Conservation (phyloP, 1,140 invertebrate genomes). For the Eriocheir sinensis region DNA sequence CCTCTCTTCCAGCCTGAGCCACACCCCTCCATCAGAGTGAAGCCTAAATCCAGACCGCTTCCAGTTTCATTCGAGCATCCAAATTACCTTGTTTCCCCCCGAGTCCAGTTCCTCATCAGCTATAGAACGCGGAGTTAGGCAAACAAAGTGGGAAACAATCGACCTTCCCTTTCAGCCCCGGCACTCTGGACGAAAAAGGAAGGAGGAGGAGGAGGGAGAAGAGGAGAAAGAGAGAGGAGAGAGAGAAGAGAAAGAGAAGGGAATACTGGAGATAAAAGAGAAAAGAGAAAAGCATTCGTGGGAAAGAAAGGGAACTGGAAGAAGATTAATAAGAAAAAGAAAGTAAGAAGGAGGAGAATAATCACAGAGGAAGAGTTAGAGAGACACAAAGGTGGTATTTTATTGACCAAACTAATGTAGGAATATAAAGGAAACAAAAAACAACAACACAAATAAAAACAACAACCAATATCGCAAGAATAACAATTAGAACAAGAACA, state of each 20-base stretch:
- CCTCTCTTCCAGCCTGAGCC: not conserved
- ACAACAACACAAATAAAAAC: no score
- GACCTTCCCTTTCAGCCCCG: constrained; percentile 35
- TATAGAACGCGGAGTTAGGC: constrained; percentile 41
- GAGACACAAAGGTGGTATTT: constrained; percentile 29
- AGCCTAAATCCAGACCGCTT: constrained; percentile 9
- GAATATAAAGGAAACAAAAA: no score
- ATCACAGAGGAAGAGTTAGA: not conserved
- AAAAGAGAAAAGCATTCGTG: no score
- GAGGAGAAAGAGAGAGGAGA: not conserved
- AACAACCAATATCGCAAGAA: no score
- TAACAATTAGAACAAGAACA: no score
- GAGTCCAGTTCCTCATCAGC: constrained; percentile 59
- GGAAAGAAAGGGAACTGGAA: constrained; percentile 42
- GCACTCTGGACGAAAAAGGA: constrained; percentile 35
- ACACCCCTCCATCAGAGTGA: constrained; percentile 16
- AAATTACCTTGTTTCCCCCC: constrained; percentile 61
- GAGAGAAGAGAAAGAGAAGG: constrained; percentile 34
- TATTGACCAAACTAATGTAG: no score
- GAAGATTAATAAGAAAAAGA: constrained; percentile 46
- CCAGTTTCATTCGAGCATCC: constrained; percentile 53
- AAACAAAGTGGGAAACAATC: constrained; percentile 32
- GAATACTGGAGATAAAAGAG: not conserved
- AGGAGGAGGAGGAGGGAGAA: not conserved
- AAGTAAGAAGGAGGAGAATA: constrained; percentile 19